Percentiles rank a stretch among this genome's conserved stretches.
Conservation (phyloP, 2,797 vertebrate genomes). For the Muscicapa comitata region DNA sequence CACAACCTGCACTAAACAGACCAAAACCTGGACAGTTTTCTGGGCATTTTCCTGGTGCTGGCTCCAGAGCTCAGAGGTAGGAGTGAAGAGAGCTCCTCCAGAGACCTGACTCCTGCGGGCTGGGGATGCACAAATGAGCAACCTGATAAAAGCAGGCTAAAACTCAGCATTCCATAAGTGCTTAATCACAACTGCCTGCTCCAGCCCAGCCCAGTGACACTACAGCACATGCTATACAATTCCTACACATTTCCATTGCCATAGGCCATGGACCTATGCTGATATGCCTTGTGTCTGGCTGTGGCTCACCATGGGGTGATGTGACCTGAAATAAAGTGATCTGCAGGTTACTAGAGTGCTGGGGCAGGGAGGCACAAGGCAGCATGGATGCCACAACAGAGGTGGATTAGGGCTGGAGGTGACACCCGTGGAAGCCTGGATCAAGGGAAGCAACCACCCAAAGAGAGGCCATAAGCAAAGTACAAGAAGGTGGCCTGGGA, state of each 20-base stretch:
- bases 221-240: neutral
- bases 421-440: neutral
- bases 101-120: rapidly evolving
- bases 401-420: neutral
- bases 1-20: neutral
- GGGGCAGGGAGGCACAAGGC: neutral
- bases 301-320: neutral
- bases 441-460: neutral
- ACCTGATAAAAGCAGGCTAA: neutral
- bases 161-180: neutral
- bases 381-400: rapidly evolving
- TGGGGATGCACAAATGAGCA: neutral
- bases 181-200: neutral
- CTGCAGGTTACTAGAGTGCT: neutral
- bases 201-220: neutral
- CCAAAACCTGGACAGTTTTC: neutral
- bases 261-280: neutral
- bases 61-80: neutral
- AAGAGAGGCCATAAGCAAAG: neutral
- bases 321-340: neutral
- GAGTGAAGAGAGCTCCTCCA: neutral
- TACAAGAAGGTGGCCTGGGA: neutral
- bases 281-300: rapidly evolving
- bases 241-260: neutral
- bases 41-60: neutral